phyloP scores from a whole-genome alignment of 2,797 vertebrate genomes.

The Enteromius mattozi region DNA sequence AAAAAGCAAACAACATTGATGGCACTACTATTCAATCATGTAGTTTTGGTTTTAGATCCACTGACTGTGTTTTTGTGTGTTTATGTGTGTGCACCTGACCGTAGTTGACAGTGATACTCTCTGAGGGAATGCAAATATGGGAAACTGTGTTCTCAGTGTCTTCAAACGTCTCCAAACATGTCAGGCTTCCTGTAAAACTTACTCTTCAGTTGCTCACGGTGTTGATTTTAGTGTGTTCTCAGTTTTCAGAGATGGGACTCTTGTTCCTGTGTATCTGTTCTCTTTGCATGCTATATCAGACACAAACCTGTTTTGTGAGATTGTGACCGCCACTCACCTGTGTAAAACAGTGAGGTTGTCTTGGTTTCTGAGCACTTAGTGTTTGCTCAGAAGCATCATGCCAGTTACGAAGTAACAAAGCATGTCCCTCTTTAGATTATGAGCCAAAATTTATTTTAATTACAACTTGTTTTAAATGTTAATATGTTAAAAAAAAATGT shows the following conservation, averaged over 20 bases:
- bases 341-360: neutral
- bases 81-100: slow-evolving; percentile 12
- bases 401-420: neutral
- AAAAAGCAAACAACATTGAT: slow-evolving; percentile 12
- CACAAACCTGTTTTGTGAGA: slow-evolving; percentile 30
- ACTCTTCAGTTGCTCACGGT: slow-evolving; percentile 9
- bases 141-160: slow-evolving; percentile 30
- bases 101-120: slow-evolving; percentile 27
- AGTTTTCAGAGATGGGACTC: neutral
- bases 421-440: neutral
- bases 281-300: neutral
- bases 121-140: slow-evolving; percentile 50
- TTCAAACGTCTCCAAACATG: slow-evolving; percentile 28
- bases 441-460: neutral
- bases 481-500: neutral
- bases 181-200: slow-evolving; percentile 27
- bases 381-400: neutral
- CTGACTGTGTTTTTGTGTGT: neutral
- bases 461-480: neutral
- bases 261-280: slow-evolving; percentile 20
- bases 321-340: neutral
- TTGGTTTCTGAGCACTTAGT: neutral
- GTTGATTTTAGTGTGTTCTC: slow-evolving; percentile 16
- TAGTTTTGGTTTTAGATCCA: slow-evolving; percentile 1
- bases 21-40: neutral